Percentiles rank a stretch among this genome's conserved stretches.
Evolutionary conservation across 2,888 invertebrate genomes (phyloP).

Genomic region (Coecobrya sp.): DNA sequence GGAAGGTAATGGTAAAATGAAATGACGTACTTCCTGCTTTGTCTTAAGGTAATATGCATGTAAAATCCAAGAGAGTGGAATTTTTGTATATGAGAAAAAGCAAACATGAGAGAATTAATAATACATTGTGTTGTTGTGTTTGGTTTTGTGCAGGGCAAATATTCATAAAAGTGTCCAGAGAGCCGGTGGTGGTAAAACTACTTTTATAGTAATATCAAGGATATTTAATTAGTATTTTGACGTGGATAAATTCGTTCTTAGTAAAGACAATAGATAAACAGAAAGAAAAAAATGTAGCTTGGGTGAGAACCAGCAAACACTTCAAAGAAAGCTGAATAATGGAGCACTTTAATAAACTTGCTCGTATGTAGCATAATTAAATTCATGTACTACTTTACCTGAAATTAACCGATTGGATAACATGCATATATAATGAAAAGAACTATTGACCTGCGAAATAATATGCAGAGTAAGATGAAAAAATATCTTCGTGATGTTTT

Average conservation of each 20-base stretch:
- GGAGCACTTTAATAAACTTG: too few relatives aligned
- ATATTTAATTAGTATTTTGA: slow-evolving; percentile 8
- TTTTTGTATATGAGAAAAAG: not conserved
- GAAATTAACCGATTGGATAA: not conserved
- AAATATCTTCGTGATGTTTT: too few relatives aligned
- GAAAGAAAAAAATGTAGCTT: not conserved
- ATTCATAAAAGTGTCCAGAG: not conserved
- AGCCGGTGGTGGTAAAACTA: not conserved
- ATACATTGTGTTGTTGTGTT: not conserved
- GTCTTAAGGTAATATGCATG: not conserved
- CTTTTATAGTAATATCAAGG: not conserved
- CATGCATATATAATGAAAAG: not conserved
- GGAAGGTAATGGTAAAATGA: slow-evolving; percentile 35
- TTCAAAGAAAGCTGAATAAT: not conserved
- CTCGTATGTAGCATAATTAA: too few relatives aligned
- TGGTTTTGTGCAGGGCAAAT: not conserved
- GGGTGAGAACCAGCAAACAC: too few relatives aligned
- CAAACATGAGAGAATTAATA: not conserved
- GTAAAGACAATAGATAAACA: not conserved
- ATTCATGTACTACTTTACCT: not conserved
- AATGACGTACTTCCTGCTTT: slow-evolving; percentile 50
- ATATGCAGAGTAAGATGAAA: not conserved
- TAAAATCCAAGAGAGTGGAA: not conserved
- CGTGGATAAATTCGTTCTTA: not conserved
- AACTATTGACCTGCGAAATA: slow-evolving; percentile 34